Conservation (phyloP, 1,140 invertebrate species). For the Bactericera cockerelli region DNA sequence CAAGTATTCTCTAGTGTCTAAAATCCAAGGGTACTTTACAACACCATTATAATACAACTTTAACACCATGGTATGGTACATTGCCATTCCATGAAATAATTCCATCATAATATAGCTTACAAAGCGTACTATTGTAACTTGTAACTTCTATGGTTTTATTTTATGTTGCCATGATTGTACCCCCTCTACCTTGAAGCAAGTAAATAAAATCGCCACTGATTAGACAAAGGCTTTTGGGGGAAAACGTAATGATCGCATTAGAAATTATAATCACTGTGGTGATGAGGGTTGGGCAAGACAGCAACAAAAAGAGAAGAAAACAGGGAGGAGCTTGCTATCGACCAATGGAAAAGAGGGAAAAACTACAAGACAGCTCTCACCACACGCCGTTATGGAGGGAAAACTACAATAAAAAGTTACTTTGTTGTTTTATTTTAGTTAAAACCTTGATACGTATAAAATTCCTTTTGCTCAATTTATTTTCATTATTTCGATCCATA, state of each 20-base stretch:
- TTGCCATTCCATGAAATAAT: too few species aligned
- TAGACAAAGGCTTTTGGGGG: background rate
- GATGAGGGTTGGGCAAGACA: background rate
- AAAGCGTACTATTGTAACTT: too few species aligned
- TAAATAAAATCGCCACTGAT: constrained; percentile 2
- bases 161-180: too few species aligned
- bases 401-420: background rate
- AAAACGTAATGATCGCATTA: background rate
- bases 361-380: background rate
- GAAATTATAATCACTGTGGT: background rate
- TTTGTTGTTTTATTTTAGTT: constrained; percentile 6
- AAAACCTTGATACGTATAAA: constrained; percentile 5
- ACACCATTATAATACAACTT: too few species aligned
- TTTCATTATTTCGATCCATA: background rate
- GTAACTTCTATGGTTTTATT: too few species aligned
- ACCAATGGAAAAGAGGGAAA: background rate
- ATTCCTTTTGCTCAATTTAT: constrained; percentile 1
- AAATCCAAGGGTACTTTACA: too few species aligned
- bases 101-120: too few species aligned
- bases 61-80: too few species aligned
- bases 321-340: background rate
- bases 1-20: too few species aligned
- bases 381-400: background rate
- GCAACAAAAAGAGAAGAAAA: background rate
- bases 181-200: too few species aligned